These are phyloP conservation scores for Staurois parvus DNA, from an alignment of 2,797 vertebrate genomes.

Conservation along the genomic window DNA sequence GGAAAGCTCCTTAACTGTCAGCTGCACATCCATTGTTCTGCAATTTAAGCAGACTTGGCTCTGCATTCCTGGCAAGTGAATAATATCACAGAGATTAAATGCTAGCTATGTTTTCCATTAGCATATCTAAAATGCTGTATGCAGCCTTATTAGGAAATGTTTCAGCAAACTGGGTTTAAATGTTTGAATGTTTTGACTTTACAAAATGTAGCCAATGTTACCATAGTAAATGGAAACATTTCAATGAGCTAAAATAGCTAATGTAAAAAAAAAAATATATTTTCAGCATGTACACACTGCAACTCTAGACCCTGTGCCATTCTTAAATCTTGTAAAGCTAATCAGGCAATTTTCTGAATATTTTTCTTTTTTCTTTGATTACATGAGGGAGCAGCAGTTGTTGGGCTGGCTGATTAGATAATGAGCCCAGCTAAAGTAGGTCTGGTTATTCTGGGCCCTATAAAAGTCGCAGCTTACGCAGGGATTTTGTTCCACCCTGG, in stretches of 20 bases:
- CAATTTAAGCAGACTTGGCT: constrained; percentile 70
- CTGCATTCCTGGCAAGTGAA: constrained; percentile 82
- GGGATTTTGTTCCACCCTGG: no score
- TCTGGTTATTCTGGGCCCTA: no score
- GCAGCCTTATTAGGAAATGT: constrained; percentile 84
- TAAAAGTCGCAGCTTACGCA: no score
- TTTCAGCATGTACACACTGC: neutral
- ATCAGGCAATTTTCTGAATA: neutral
- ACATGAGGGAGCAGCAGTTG: no score
- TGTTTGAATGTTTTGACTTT: constrained; percentile 56
- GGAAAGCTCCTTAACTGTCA: constrained; percentile 70
- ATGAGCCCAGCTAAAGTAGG: no score
- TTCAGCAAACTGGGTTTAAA: constrained; percentile 70
- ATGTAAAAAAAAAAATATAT: neutral
- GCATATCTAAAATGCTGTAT: constrained; percentile 72
- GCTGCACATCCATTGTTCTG: constrained; percentile 74
- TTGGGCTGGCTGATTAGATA: no score
- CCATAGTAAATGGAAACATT: constrained; percentile 23
- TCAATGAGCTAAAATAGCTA: constrained; percentile 13
- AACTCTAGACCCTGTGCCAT: neutral
- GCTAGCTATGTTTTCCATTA: constrained; percentile 75
- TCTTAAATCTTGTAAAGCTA: no score
- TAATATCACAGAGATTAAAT: constrained; percentile 80
- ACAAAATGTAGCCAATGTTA: constrained; percentile 22
- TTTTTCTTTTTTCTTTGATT: no score